Evolutionary conservation across 1,140 invertebrate species (phyloP).

Genomic region (Cylas formicarius): DNA sequence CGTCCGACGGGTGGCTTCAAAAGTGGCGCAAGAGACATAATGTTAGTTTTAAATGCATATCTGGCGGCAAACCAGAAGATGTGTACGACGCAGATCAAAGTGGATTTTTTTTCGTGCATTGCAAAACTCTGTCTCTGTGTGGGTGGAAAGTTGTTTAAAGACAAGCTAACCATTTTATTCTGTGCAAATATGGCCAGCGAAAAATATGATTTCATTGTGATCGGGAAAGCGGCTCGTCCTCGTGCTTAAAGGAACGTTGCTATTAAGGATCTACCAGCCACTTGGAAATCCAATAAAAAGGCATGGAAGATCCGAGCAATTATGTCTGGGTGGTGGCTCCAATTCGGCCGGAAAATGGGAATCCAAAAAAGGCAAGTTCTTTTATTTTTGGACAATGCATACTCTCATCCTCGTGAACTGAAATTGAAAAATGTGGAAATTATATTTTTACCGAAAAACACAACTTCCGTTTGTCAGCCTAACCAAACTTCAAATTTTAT

Average conservation of each 20-base stretch:
- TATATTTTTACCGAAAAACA: slow-evolving; percentile 44
- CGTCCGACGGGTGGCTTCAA: slow-evolving; percentile 40
- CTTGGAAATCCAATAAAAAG: slow-evolving; percentile 22
- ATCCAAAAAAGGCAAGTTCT: slow-evolving; percentile 37
- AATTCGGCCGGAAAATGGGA: slow-evolving; percentile 35
- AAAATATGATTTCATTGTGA: slow-evolving; percentile 25
- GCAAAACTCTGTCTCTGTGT: slow-evolving; percentile 30
- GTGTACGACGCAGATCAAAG: slow-evolving; percentile 21
- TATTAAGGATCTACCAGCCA: slow-evolving; percentile 16
- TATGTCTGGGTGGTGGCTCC: slow-evolving; percentile 28
- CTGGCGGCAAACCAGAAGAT: slow-evolving; percentile 34
- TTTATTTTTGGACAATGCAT: slow-evolving; percentile 22
- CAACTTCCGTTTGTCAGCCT: slow-evolving; percentile 44
- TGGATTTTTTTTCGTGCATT: slow-evolving; percentile 20
- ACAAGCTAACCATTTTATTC: slow-evolving; percentile 42
- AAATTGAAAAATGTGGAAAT: slow-evolving; percentile 38
- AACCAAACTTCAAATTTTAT: slow-evolving; percentile 38
- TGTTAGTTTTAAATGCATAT: slow-evolving; percentile 34
- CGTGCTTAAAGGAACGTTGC: slow-evolving; percentile 17
- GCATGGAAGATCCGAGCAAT: slow-evolving; percentile 26
- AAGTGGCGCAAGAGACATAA: slow-evolving; percentile 36
- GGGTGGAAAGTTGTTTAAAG: slow-evolving; percentile 42
- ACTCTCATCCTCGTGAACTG: slow-evolving; percentile 31
- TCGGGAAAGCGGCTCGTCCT: slow-evolving; percentile 17
- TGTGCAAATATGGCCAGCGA: slow-evolving; percentile 39